Evolutionary conservation across 2,888 invertebrate genomes (phyloP), one percentile per base, ranked within the genome.

Genomic region (Yponomeuta plumbellus): DNA sequence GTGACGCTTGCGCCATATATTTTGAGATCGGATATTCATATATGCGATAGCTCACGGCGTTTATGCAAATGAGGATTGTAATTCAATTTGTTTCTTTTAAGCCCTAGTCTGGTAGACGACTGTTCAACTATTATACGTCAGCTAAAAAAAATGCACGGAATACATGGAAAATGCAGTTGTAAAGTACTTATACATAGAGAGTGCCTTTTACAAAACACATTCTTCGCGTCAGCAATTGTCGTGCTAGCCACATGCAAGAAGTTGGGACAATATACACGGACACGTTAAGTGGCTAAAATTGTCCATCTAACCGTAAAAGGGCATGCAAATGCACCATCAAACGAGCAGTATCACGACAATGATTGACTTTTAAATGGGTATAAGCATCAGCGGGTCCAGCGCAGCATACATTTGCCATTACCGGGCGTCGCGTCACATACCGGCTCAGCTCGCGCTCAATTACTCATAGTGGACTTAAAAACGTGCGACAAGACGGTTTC

Each of bases 311-410:
- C 81, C 81, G 74, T 80, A 83, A 79, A 81, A 75, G 84, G 81
- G 69, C 75, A 80, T 80, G 83, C 80, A 81, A 83, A 84, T 83
- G 72, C 72, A 77, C 75, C 74, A 76, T 79, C 80, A 81, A 80
- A 77, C 79, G 71, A 74, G 77, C 73, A 75, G 76, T 76, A 77
- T 76, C 72, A 76, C 74, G 84, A 83, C 84, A 85, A 83, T 84
- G 85, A 87, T 85, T 85, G 86, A 85, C 86, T 86, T 84, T 80
- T 83, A 86, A 86, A 87, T 86, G 80, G 83, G 66, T 72, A 76
- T 79, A 81, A 77, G 74, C 67, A 72, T 71, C 68, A 71, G 73
- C 75, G 78, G 34, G 77, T 80, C 78, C 75, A 75, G 73, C 76
- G 76, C 78, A 72, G 76, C 71, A 74, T 72, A 71, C 71, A 70